Conservation (phyloP, 2,113 vertebrate genomes). For the Apteryx owenii region DNA sequence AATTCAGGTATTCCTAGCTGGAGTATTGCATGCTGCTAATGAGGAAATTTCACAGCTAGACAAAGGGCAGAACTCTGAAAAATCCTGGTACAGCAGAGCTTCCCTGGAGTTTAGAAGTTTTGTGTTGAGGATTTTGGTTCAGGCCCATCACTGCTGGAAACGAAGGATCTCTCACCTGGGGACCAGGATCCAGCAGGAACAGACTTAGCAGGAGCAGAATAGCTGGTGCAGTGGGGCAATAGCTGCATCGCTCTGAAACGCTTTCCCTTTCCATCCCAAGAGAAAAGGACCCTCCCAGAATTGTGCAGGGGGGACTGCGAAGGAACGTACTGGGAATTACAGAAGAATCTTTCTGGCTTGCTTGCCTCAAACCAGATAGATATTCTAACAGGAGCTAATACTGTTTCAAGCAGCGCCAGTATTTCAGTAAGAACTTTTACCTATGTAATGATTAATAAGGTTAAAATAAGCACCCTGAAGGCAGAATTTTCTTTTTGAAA, state of each 20-base stretch:
- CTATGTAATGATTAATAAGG: neutral
- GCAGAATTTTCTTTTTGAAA: constrained; percentile 1
- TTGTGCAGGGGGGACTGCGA: neutral
- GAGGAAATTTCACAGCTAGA: neutral
- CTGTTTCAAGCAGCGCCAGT: neutral
- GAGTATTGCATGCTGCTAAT: neutral
- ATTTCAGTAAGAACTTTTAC: neutral
- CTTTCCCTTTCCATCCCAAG: neutral
- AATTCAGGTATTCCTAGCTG: neutral
- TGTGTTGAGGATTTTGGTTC: neutral
- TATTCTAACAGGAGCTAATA: neutral
- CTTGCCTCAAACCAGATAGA: neutral
- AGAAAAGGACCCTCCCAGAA: neutral
- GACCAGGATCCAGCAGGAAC: neutral
- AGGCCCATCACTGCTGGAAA: neutral
- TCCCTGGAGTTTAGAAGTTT: neutral
- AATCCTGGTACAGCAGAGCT: neutral
- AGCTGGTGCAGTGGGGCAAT: neutral
- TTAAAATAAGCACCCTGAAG: neutral
- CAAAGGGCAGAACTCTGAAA: neutral
- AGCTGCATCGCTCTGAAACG: neutral
- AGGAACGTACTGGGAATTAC: neutral
- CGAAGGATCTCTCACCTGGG: neutral
- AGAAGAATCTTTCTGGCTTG: neutral
- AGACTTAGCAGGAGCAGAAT: neutral